Conservation (phyloP, 2,113 vertebrate species). For the Petaurus breviceps region DNA sequence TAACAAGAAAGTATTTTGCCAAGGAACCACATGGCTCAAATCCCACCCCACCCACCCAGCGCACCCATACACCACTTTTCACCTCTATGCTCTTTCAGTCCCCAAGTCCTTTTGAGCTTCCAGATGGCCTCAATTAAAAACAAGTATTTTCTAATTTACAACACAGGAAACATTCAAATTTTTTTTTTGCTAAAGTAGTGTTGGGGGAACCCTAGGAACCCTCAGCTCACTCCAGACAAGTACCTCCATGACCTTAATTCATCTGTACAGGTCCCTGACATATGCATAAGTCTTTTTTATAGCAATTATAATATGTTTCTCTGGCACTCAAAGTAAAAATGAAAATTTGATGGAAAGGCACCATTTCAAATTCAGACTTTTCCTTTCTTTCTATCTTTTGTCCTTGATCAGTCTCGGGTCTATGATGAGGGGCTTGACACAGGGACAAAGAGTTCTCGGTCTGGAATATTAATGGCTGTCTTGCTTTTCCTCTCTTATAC, state of each 20-base stretch:
- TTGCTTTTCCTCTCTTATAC: slow-evolving; percentile 33
- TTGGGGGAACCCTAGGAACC: slow-evolving; percentile 78
- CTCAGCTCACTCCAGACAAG: slow-evolving; percentile 59
- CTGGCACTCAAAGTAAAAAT: slow-evolving; percentile 34
- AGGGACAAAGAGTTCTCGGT: neutral
- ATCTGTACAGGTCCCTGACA: slow-evolving; percentile 66
- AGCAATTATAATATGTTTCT: slow-evolving; percentile 57
- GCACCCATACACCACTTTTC: slow-evolving; percentile 15
- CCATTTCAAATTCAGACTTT: slow-evolving; percentile 45
- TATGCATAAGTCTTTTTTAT: slow-evolving; percentile 74
- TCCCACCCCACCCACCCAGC: neutral
- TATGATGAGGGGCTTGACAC: neutral
- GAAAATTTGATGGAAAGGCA: slow-evolving; percentile 42
- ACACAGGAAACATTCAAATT: slow-evolving; percentile 76
- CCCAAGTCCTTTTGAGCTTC: slow-evolving; percentile 39
- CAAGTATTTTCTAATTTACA: slow-evolving; percentile 81
- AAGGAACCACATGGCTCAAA: slow-evolving; percentile 56
- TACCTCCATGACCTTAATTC: slow-evolving; percentile 69
- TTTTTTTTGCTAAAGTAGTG: slow-evolving; percentile 70
- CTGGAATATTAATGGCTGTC: slow-evolving; percentile 22
- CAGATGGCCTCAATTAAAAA: slow-evolving; percentile 79
- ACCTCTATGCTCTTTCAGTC: slow-evolving; percentile 11
- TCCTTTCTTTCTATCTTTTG: neutral
- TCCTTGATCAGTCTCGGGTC: slow-evolving; percentile 30
- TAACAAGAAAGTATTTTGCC: slow-evolving; percentile 3